Evolutionary conservation across 2,113 vertebrate genomes (phyloP), one percentile per base, ranked within the genome.

Genomic region (Esox niger): DNA sequence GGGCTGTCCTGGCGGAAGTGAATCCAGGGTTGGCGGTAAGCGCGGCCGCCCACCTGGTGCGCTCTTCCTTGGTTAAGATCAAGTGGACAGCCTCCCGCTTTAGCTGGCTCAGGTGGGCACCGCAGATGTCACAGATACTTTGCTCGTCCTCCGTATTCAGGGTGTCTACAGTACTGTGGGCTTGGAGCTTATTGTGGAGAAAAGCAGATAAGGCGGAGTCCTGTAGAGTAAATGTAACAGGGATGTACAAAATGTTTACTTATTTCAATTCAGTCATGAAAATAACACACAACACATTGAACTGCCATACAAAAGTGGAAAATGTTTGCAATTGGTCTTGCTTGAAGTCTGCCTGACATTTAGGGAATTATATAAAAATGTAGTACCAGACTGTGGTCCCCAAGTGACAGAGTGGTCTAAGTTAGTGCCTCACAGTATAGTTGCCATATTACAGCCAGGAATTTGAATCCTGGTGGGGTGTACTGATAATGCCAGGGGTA

Each of bases 71-170:
- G 62, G 89, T 89, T 79, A 98, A 90, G 74, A 98, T 95, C 91
- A 95, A 91, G 85, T 94, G 94, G 78, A 98, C 85, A 29, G 96
- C 97, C 78, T 99, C 96, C 77, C 95, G 95, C 85, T 97, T 98
- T 75, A 99, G 77, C 86, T 96, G 95, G 85, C 92, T 93, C 85
- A 95, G 84, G 84, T 94, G 95, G 0, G 93, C 90, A 43, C 93
- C 93, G 64, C 97, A 99, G 69, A 93, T 84, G 4, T 94, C 91
- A 74, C 97, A 99, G 89, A 69, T 94, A 95, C 80, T 93, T 94
- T 38, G 94, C 90, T 70, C 94, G 90, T 43, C 38, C 0, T 95
- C 93, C 91, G 94, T 90, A 0, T 95, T 94, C 92, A 93, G 94
- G 0, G 92, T 90, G 66, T 95, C 96, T 23, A 88, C 80, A 69